phyloP scores from a whole-genome alignment of 2,113 vertebrate genomes.

The Xenopus borealis region DNA sequence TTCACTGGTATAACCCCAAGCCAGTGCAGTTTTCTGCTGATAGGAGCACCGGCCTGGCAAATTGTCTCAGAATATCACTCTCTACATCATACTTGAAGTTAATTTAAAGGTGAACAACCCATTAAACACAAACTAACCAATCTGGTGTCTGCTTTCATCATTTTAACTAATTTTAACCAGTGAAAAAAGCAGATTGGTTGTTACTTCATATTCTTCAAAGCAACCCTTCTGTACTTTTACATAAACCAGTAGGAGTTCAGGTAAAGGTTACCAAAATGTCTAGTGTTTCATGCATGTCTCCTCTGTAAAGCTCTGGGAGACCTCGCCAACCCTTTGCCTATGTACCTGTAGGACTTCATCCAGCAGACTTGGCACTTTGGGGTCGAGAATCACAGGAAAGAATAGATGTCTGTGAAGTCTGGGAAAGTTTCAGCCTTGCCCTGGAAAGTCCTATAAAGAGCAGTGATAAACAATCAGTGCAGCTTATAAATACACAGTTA shows the following conservation, averaged over 20 bases:
- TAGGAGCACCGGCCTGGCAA: too few relatives aligned
- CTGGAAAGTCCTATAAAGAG: not conserved
- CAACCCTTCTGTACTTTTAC: too few relatives aligned
- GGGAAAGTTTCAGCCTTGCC: not conserved
- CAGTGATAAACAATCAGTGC: too few relatives aligned
- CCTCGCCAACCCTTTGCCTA: not conserved
- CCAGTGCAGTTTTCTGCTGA: too few relatives aligned
- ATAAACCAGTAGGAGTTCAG: too few relatives aligned
- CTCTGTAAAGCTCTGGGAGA: not conserved
- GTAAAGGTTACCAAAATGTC: not conserved
- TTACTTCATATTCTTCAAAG: not conserved
- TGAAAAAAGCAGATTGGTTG: too few relatives aligned
- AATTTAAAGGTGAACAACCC: too few relatives aligned
- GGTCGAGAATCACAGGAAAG: not conserved
- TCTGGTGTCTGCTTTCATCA: not conserved
- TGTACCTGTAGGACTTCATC: not conserved
- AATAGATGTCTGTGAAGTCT: not conserved
- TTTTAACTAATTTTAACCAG: not conserved
- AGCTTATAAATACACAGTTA: too few relatives aligned
- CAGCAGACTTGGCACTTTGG: not conserved
- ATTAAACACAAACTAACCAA: not conserved
- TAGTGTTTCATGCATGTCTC: not conserved
- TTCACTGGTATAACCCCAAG: too few relatives aligned
- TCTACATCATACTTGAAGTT: too few relatives aligned
- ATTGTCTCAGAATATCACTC: too few relatives aligned